phyloP scores from a whole-genome alignment of 2,888 invertebrate genomes.

The Latrodectus elegans region DNA sequence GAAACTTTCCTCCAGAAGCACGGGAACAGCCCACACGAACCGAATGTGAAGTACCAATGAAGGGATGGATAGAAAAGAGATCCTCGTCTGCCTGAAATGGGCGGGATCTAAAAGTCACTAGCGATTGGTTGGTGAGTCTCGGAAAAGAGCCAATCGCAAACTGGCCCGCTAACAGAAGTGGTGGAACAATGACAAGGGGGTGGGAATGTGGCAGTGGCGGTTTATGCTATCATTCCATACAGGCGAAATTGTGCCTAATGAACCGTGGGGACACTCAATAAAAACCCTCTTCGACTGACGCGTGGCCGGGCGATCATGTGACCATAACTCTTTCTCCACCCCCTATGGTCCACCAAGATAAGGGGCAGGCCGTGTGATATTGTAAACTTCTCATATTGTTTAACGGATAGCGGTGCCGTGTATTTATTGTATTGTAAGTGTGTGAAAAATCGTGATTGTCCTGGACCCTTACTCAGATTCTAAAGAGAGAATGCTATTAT shows the following conservation, averaged over 20 bases:
- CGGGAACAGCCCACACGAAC: conserved; percentile 40
- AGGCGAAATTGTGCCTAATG: conserved; percentile 67
- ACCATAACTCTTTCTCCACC: conserved; percentile 25
- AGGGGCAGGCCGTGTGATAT: neutral
- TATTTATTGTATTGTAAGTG: neutral
- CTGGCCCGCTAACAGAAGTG: conserved; percentile 50
- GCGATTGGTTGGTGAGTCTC: conserved; percentile 26
- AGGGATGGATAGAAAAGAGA: conserved; percentile 23
- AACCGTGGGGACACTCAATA: conserved; percentile 66
- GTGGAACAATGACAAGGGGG: conserved; percentile 64
- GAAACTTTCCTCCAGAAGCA: conserved; percentile 19
- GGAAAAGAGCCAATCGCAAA: conserved; percentile 36
- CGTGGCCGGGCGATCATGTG: conserved; percentile 56
- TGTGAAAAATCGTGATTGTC: conserved; percentile 2
- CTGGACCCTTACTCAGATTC: neutral
- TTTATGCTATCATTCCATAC: conserved; percentile 58
- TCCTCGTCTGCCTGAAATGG: conserved; percentile 16
- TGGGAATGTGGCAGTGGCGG: conserved; percentile 48
- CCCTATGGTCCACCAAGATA: conserved; percentile 43
- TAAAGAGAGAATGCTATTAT: neutral
- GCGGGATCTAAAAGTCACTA: conserved; percentile 29
- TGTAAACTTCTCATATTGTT: conserved; percentile 4
- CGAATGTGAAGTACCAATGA: conserved; percentile 49
- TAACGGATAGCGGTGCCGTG: conserved; percentile 1
- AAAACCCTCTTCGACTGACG: conserved; percentile 56